Conservation (phyloP, 2,888 invertebrate species). For the Protodeltote pygarga region DNA sequence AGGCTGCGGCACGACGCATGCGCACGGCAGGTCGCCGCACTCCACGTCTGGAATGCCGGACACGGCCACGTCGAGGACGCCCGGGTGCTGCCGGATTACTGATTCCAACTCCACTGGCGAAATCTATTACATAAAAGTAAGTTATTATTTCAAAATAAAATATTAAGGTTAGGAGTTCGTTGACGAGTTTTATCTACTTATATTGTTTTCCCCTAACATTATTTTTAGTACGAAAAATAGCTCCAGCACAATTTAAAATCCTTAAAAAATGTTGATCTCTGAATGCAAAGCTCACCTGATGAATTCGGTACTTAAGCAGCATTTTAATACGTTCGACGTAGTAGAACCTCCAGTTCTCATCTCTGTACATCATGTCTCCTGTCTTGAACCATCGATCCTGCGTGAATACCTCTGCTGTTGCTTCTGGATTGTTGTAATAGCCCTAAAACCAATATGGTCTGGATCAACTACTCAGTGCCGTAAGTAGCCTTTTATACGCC, state of each 20-base stretch:
- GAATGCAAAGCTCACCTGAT: slow-evolving; percentile 68
- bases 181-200: too few relatives aligned
- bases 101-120: slow-evolving; percentile 67
- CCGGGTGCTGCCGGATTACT: slow-evolving; percentile 62
- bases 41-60: slow-evolving; percentile 58
- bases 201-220: too few relatives aligned
- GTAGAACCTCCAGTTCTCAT: slow-evolving; percentile 79
- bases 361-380: slow-evolving; percentile 84
- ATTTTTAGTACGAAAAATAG: too few relatives aligned
- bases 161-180: too few relatives aligned
- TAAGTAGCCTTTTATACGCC: too few relatives aligned
- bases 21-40: slow-evolving; percentile 65
- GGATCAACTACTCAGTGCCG: too few relatives aligned
- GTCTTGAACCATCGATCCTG: slow-evolving; percentile 82
- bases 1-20: slow-evolving; percentile 57
- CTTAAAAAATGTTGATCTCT: background rate
- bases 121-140: slow-evolving; percentile 54
- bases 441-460: slow-evolving; percentile 57
- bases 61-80: slow-evolving; percentile 65
- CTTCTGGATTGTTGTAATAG: slow-evolving; percentile 77
- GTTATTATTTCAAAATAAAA: too few relatives aligned
- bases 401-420: slow-evolving; percentile 70
- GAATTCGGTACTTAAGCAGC: slow-evolving; percentile 80
- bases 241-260: too few relatives aligned
- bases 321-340: slow-evolving; percentile 84